Evolutionary conservation across 2,113 vertebrate genomes (phyloP).

Genomic region (Trochalopteron elliotii): DNA sequence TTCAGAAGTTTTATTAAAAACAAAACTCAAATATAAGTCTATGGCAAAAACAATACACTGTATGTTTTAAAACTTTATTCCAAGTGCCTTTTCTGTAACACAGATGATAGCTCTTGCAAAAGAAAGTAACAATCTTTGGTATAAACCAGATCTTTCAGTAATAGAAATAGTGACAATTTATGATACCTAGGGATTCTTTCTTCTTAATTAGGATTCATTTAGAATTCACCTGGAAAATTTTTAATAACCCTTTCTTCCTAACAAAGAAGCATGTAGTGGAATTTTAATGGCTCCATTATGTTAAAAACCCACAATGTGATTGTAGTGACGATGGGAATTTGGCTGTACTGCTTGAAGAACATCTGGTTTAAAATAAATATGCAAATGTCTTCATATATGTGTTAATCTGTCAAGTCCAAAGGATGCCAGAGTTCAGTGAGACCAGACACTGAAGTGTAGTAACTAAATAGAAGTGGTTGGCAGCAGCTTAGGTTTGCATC

Average conservation of each 20-base stretch:
- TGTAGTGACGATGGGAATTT: constrained; percentile 39
- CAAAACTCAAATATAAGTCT: not conserved
- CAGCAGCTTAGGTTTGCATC: not conserved
- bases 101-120: not conserved
- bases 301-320: constrained; percentile 24
- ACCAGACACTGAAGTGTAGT: not conserved
- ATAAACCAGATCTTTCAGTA: not conserved
- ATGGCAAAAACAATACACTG: not conserved
- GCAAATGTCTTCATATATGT: constrained; percentile 60
- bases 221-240: constrained; percentile 44
- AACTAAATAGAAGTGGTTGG: not conserved
- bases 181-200: not conserved
- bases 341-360: constrained; percentile 7
- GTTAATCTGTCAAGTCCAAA: constrained; percentile 65
- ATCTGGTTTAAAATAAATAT: constrained; percentile 69
- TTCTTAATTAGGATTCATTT: constrained; percentile 13
- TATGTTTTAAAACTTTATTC: not conserved
- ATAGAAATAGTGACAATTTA: not conserved
- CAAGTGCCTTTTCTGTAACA: not conserved
- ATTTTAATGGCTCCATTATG: constrained; percentile 59
- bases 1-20: not conserved
- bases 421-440: constrained; percentile 26
- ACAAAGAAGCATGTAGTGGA: not conserved
- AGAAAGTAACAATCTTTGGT: not conserved
- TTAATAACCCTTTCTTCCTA: not conserved